Percentiles rank a stretch among this genome's conserved stretches.
Conservation (phyloP, 53 echinoderm and acorn worm genomes). For the Apostichopus leukothele region DNA sequence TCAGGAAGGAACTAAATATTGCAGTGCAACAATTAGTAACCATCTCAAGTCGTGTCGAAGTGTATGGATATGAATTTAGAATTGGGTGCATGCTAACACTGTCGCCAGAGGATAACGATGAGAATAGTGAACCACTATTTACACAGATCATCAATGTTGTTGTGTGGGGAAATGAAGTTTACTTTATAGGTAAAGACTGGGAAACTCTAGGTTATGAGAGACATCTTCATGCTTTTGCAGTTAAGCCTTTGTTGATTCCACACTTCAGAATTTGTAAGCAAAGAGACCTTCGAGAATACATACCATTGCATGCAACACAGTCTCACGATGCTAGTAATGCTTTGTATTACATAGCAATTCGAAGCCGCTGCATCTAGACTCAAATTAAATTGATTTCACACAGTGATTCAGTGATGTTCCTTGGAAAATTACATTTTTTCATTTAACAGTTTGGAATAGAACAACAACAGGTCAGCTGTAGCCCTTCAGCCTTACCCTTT, state of each 20-base stretch:
- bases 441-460: too few species aligned
- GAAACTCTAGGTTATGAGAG: constrained; percentile 24
- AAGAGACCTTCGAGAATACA: neutral
- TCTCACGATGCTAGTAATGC: neutral
- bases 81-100: neutral
- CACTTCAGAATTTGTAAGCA: neutral
- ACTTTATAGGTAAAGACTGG: constrained; percentile 12
- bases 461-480: too few species aligned
- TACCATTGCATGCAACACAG: constrained; percentile 22
- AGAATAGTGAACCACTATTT: neutral
- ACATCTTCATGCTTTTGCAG: constrained; percentile 12
- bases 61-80: constrained; percentile 27
- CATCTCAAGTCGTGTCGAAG: neutral
- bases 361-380: neutral
- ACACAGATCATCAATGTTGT: constrained; percentile 4
- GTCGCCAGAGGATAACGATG: constrained; percentile 2
- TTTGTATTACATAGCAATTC: neutral
- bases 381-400: too few species aligned
- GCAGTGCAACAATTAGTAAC: neutral
- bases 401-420: too few species aligned
- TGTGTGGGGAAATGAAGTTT: neutral
- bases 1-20: constrained; percentile 3
- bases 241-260: neutral
- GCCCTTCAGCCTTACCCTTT: too few species aligned
- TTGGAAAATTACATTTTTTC: too few species aligned